phyloP scores from a whole-genome alignment of 2,888 invertebrate species.

The Dicycla oo region DNA sequence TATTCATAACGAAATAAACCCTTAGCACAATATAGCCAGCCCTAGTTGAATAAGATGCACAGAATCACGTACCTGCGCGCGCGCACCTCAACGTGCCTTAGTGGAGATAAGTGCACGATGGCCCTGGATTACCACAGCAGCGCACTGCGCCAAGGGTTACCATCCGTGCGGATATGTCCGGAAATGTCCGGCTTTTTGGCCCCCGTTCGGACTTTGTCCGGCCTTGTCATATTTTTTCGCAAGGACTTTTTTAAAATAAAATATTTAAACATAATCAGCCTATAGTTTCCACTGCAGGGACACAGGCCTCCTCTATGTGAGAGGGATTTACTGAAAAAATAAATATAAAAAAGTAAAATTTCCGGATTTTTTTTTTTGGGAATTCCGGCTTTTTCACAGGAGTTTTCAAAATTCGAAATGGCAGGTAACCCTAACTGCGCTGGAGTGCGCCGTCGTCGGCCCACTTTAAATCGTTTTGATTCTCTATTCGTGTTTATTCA shows the following conservation, averaged over 20 bases:
- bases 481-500: conserved; percentile 62
- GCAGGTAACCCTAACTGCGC: conserved; percentile 10
- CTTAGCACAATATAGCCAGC: conserved; percentile 27
- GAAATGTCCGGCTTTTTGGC: background rate
- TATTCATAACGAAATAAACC: conserved; percentile 4
- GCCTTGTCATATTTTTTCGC: background rate
- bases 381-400: background rate
- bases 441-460: conserved; percentile 42
- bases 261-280: background rate
- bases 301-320: too few relatives aligned
- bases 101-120: conserved; percentile 70
- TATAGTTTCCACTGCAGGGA: too few relatives aligned
- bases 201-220: background rate
- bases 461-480: conserved; percentile 59
- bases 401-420: conserved; percentile 2
- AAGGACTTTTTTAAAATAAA: background rate
- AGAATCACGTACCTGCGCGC: conserved; percentile 66
- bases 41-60: conserved; percentile 67
- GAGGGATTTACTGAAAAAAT: background rate
- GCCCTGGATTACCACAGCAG: conserved; percentile 63
- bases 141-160: conserved; percentile 44
- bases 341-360: background rate
- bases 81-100: conserved; percentile 62
- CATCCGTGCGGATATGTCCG: background rate
- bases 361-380: background rate